Evolutionary conservation across 2,113 vertebrate genomes (phyloP).

Genomic region (Gymnocephalus cernua): DNA sequence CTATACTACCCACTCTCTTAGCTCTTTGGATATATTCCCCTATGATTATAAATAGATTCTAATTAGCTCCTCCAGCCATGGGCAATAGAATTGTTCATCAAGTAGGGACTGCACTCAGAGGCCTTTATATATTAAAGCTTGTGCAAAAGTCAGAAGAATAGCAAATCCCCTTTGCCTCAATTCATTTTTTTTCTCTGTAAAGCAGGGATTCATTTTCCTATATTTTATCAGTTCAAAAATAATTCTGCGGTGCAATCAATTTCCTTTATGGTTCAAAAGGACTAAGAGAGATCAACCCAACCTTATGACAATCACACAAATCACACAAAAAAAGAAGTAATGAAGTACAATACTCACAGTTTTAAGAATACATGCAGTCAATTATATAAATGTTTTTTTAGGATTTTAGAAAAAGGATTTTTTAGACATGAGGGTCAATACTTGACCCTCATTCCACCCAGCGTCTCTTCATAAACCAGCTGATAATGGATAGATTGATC

Average conservation of each 20-base stretch:
- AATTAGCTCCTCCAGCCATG: conserved; percentile 81
- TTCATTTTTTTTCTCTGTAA: conserved; percentile 38
- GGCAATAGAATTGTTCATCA: conserved; percentile 78
- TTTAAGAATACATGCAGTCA: background rate
- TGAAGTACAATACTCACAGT: background rate
- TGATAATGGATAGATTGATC: background rate
- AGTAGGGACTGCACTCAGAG: conserved; percentile 65
- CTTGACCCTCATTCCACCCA: background rate
- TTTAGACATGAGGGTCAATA: background rate
- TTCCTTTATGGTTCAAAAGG: conserved; percentile 32
- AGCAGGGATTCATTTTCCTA: conserved; percentile 55
- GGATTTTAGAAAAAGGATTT: too few relatives aligned
- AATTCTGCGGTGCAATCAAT: conserved; percentile 48
- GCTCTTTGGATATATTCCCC: conserved; percentile 76
- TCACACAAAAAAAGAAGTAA: conserved; percentile 4
- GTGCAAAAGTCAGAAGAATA: conserved; percentile 65
- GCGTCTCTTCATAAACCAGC: background rate
- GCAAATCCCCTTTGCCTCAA: conserved; percentile 65
- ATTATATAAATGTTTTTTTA: background rate
- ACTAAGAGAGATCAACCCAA: conserved; percentile 38
- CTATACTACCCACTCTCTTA: conserved; percentile 31
- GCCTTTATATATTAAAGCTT: conserved; percentile 66
- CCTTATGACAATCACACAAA: conserved; percentile 28
- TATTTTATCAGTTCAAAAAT: conserved; percentile 61
- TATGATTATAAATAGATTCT: conserved; percentile 83